These are phyloP conservation scores for Xestobium rufovillosum DNA, from an alignment of 2,888 invertebrate genomes.

Conservation along the genomic window DNA sequence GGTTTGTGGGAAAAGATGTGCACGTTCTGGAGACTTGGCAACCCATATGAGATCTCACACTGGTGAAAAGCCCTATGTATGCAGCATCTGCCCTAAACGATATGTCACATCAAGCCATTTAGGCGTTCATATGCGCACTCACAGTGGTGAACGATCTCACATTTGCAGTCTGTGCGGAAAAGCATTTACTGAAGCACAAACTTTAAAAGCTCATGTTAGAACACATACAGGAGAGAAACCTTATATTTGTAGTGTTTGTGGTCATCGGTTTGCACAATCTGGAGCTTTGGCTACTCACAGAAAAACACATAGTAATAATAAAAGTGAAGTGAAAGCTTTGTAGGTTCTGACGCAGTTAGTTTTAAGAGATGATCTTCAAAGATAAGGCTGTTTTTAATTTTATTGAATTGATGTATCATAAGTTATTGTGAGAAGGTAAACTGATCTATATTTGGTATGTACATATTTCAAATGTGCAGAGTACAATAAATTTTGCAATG, in stretches of 20 bases:
- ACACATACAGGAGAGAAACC: constrained; percentile 37
- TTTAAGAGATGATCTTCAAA: too few species aligned
- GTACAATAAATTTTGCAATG: too few species aligned
- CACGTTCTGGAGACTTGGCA: constrained; percentile 33
- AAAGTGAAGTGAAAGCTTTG: neutral
- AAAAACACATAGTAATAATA: constrained; percentile 25
- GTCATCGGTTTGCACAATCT: constrained; percentile 32
- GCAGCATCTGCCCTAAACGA: constrained; percentile 29
- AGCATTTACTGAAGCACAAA: constrained; percentile 32
- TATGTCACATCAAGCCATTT: constrained; percentile 35
- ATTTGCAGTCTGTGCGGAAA: constrained; percentile 31
- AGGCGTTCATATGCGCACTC: constrained; percentile 33
- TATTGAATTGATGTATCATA: too few species aligned
- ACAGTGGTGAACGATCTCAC: constrained; percentile 31
- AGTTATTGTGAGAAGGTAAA: too few species aligned
- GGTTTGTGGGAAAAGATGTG: constrained; percentile 35
- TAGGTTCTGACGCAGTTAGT: too few species aligned
- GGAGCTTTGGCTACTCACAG: constrained; percentile 33
- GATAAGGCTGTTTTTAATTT: too few species aligned
- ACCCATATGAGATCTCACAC: constrained; percentile 35
- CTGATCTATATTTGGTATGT: too few species aligned
- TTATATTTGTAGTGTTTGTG: constrained; percentile 32
- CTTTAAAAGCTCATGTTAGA: constrained; percentile 32
- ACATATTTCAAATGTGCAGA: too few species aligned
- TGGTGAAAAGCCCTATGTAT: constrained; percentile 35